phyloP scores from a whole-genome alignment of 2,888 invertebrate species.

The Theretra japonica region DNA sequence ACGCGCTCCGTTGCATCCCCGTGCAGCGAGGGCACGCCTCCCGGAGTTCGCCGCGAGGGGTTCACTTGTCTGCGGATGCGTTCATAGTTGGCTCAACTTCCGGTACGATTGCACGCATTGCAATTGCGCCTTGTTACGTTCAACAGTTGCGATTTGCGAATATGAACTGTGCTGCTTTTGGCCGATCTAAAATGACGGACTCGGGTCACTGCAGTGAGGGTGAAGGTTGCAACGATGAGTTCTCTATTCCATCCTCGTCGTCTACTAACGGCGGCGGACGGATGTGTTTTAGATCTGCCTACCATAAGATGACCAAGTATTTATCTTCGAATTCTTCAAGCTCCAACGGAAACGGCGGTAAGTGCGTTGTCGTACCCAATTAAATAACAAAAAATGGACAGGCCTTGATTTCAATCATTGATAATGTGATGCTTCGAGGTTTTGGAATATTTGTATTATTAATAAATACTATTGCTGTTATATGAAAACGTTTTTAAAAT shows the following conservation, averaged over 20 bases:
- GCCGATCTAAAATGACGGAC: slow-evolving; percentile 16
- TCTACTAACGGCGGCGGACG: slow-evolving; percentile 5
- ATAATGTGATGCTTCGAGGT: too few species aligned
- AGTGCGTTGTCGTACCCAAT: neutral
- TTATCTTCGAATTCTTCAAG: slow-evolving; percentile 13
- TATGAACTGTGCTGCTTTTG: slow-evolving; percentile 9
- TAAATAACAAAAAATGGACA: neutral
- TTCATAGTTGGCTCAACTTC: slow-evolving; percentile 51
- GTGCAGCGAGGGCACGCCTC: slow-evolving; percentile 60
- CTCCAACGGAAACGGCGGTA: slow-evolving; percentile 20
- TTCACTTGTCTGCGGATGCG: slow-evolving; percentile 43
- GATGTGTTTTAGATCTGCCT: slow-evolving; percentile 16
- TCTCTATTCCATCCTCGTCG: slow-evolving; percentile 4
- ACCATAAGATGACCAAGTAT: slow-evolving; percentile 31
- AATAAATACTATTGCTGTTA: neutral
- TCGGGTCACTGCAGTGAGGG: slow-evolving; percentile 12
- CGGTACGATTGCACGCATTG: slow-evolving; percentile 36
- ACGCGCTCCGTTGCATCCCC: slow-evolving; percentile 52
- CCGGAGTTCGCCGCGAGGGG: slow-evolving; percentile 40
- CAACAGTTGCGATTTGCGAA: slow-evolving; percentile 2
- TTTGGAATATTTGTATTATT: too few species aligned
- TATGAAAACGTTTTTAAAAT: neutral
- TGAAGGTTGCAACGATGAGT: neutral
- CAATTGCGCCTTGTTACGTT: neutral
- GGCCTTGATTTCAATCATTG: neutral